These are phyloP conservation scores for Philopedon plagiatum DNA, from an alignment of 2,888 invertebrate species.

Conservation along the genomic window DNA sequence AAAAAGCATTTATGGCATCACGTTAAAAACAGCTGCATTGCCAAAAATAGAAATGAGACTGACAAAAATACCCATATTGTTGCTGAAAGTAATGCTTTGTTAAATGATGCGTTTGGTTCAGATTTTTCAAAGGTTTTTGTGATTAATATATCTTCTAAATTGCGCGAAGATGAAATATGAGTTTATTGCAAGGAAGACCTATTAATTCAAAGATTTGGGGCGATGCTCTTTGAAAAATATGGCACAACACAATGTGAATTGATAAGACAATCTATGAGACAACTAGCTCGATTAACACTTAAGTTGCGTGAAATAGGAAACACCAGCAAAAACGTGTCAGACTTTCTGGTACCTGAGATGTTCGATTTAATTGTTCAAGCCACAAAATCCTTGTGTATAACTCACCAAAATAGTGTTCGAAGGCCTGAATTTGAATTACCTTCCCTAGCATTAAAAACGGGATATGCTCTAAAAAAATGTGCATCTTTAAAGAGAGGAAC, in stretches of 20 bases:
- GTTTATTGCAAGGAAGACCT: conserved; percentile 29
- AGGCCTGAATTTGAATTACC: conserved; percentile 49
- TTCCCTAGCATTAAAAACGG: conserved; percentile 48
- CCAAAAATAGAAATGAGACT: conserved; percentile 17
- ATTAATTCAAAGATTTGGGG: conserved; percentile 38
- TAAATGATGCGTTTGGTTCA: conserved; percentile 28
- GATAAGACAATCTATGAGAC: conserved; percentile 45
- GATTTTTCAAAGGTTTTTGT: conserved; percentile 21
- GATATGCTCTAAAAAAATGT: conserved; percentile 50
- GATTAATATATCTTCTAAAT: conserved; percentile 20
- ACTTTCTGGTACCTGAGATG: conserved; percentile 30
- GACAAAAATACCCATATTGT: conserved; percentile 17
- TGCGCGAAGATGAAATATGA: conserved; percentile 23
- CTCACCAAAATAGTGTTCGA: conserved; percentile 12
- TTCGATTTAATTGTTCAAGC: conserved; percentile 19
- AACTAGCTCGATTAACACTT: conserved; percentile 37
- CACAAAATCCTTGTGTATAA: conserved; percentile 8
- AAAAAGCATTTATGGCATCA: conserved; percentile 38
- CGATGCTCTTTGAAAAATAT: conserved; percentile 43
- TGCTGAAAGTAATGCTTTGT: conserved; percentile 28
- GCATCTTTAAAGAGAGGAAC: conserved; percentile 45
- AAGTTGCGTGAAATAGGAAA: conserved; percentile 24
- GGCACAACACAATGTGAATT: conserved; percentile 40
- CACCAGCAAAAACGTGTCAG: conserved; percentile 14
- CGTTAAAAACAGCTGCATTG: conserved; percentile 23